These are phyloP conservation scores for Folsomia manolachei DNA, from an alignment of 2,888 invertebrate species.

Conservation along the genomic window DNA sequence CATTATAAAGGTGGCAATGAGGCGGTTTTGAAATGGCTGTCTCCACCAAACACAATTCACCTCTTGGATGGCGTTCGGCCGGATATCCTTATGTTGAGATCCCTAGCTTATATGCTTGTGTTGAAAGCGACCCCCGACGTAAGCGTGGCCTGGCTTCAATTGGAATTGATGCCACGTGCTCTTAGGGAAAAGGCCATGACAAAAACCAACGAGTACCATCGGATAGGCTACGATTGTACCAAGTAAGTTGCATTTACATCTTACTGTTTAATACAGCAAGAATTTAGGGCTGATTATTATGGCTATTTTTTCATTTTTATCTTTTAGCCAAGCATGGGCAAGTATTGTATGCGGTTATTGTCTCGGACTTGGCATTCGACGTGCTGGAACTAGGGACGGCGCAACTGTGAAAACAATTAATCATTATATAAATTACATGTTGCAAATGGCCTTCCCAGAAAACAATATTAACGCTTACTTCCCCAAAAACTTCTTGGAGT, in stretches of 20 bases:
- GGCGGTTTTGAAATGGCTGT: conserved; percentile 49
- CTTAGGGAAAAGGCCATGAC: conserved; percentile 31
- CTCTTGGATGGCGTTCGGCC: conserved; percentile 49
- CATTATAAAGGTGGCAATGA: conserved; percentile 48
- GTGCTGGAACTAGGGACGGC: conserved; percentile 84
- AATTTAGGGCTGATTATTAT: neutral
- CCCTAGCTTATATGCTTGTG: conserved; percentile 47
- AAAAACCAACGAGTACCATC: conserved; percentile 14
- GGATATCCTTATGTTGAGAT: conserved; percentile 47
- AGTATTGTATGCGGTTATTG: conserved; percentile 93
- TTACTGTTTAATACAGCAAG: neutral
- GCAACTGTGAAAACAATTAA: conserved; percentile 76
- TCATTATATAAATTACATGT: neutral
- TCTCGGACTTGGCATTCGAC: conserved; percentile 87
- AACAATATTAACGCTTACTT: conserved; percentile 44
- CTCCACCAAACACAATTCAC: conserved; percentile 47
- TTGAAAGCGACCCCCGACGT: conserved; percentile 38
- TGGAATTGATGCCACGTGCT: conserved; percentile 19
- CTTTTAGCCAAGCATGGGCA: conserved; percentile 85
- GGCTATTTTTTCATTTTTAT: conserved; percentile 15
- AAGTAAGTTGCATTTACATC: conserved; percentile 27
- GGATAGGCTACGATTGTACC: conserved; percentile 40
- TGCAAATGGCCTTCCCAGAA: conserved; percentile 29
- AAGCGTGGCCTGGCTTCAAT: conserved; percentile 37
- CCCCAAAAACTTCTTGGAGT: conserved; percentile 46